Base-by-base conservation (phyloP, 2,113 vertebrate genomes). In the Sterna hirundo region DNA sequence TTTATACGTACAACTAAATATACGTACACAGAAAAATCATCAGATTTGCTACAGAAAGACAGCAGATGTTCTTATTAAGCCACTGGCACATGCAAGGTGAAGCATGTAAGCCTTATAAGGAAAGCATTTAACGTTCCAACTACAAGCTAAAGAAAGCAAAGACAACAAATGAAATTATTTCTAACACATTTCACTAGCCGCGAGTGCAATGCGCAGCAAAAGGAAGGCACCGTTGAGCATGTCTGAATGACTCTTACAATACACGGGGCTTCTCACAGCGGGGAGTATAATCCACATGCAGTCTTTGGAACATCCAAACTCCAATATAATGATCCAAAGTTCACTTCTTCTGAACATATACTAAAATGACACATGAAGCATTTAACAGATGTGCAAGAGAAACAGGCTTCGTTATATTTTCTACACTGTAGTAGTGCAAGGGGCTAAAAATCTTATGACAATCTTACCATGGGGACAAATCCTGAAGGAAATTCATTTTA, bases 41-140 rank as follows among this genome's bases (percentile, higher is more conserved):
- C 84, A 61, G 65, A 91, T 91, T 94, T 93, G 61, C 52, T 77
- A 91, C 22, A 97, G 89, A 95, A 89, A 97, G 95, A 95, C 66
- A 97, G 97, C 97, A 98, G 96, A 97, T 98, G 97, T 97, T 98
- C 97, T 97, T 96, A 94, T 96, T 96, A 97, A 66, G 82, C 71
- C 92, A 95, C 83, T 93, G 87, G 97, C 94, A 97, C 68, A 95
- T 34, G 64, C 57, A 92, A 97, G 97, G 94, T 96, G 88, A 97
- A 97, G 97, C 16, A 20, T 75, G 86, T 86, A 94, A 97, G 86
- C 95, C 96, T 97, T 95, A 93, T 54, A 96, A 91, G 83, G 86
- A 81, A 83, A 84, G 89, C 80, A 93, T 80, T 84, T 94, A 95
- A 84, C 0, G 49, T 90, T 94, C 88, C 83, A 95, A 88, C 83